Percentiles rank a stretch among this genome's conserved stretches.
Conservation (phyloP, 1,140 invertebrate species). For the Rhizoglyphus robini region DNA sequence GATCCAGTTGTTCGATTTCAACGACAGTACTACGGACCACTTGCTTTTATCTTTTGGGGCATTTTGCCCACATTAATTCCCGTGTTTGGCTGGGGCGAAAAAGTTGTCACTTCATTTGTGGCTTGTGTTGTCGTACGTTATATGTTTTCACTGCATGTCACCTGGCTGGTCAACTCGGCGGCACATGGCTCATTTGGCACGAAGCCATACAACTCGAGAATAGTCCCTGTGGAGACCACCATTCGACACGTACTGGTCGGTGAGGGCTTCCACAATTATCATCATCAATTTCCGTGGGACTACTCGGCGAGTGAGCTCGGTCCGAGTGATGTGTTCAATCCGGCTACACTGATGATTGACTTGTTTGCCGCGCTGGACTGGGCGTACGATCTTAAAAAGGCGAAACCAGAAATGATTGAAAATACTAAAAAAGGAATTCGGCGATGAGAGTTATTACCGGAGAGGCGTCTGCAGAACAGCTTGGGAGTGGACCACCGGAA, state of each 20-base stretch:
- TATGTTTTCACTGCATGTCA: slow-evolving; percentile 33
- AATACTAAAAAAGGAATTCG: too few relatives aligned
- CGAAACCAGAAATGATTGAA: too few relatives aligned
- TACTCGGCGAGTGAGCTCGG: too few relatives aligned
- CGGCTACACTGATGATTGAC: too few relatives aligned
- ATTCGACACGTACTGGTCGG: slow-evolving; percentile 1
- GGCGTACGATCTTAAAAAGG: too few relatives aligned
- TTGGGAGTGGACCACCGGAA: too few relatives aligned
- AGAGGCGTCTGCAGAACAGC: too few relatives aligned
- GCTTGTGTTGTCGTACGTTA: slow-evolving; percentile 37
- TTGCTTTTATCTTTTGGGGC: slow-evolving; percentile 51
- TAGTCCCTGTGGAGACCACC: not conserved
- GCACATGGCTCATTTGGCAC: slow-evolving; percentile 38
- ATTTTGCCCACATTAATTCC: slow-evolving; percentile 45
- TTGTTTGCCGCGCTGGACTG: too few relatives aligned
- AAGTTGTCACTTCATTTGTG: slow-evolving; percentile 33
- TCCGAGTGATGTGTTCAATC: too few relatives aligned
- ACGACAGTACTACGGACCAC: too few relatives aligned
- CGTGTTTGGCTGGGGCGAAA: slow-evolving; percentile 37
- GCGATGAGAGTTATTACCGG: too few relatives aligned
- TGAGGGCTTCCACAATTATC: slow-evolving; percentile 12
- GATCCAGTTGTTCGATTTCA: slow-evolving; percentile 76
- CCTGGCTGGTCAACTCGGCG: slow-evolving; percentile 39
- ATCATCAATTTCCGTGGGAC: too few relatives aligned
- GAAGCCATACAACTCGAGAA: slow-evolving; percentile 26